Percentiles rank a stretch among this genome's conserved stretches.
Conservation (phyloP, 2,113 vertebrate genomes). For the Oenanthe oenanthe region DNA sequence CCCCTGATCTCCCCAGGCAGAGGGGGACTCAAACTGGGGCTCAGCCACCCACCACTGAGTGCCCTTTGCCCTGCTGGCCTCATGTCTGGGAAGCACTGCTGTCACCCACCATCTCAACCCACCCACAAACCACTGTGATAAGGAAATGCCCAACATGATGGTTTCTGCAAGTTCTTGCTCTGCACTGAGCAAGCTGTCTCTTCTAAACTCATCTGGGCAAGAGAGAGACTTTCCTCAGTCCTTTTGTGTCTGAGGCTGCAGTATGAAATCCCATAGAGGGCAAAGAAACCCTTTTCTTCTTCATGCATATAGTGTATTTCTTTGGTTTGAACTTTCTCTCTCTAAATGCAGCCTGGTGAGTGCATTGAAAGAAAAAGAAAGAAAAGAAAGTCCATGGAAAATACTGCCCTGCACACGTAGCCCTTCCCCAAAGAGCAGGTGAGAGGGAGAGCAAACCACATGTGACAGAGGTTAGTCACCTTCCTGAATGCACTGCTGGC, state of each 20-base stretch:
- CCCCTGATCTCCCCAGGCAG: background rate
- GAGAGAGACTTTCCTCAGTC: background rate
- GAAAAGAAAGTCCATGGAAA: background rate
- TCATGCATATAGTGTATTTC: background rate
- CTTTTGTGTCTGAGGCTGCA: background rate
- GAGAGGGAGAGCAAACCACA: slow-evolving; percentile 25
- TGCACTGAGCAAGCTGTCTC: background rate
- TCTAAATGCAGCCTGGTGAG: background rate
- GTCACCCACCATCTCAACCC: background rate
- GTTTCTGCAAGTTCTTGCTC: background rate
- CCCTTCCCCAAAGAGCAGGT: background rate
- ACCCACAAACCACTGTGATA: background rate
- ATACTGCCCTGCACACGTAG: background rate
- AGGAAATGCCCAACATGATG: background rate
- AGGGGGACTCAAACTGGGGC: background rate
- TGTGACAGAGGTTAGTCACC: slow-evolving; percentile 1
- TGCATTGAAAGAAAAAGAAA: background rate
- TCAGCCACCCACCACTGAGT: accelerated
- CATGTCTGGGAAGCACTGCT: background rate
- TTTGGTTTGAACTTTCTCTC: background rate
- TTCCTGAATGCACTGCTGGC: background rate
- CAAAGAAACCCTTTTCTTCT: background rate
- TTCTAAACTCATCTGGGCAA: background rate
- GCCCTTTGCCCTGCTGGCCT: background rate
- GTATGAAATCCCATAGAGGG: background rate